Evolutionary conservation across 2,888 invertebrate species (phyloP), one percentile per base, ranked within the genome.

Genomic region (Agrilus biguttatus): DNA sequence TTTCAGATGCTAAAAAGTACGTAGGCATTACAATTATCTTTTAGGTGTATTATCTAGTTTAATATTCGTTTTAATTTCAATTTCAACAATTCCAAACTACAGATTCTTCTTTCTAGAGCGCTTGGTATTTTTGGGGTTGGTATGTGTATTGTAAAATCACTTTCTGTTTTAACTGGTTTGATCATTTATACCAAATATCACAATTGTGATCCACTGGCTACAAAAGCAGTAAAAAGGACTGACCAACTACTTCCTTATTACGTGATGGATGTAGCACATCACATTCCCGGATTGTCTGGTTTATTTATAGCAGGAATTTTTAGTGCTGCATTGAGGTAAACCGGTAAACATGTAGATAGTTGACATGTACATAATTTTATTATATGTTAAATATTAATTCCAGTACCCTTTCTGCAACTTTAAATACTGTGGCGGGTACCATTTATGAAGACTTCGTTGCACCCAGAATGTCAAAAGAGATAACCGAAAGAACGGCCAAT

Each of bases 261-360:
- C 54, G 73, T 85, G 5, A 79, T 84, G 71, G 78, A 80, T 51
- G 68, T 79, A 12, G 72, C 81, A 0, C 65, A 69, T 3, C 65
- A 73, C 57, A 71, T 80, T 54, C 78, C 79, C 13, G 84, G 84
- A 1, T 68, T 85, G 39, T 77, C 83, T 21, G 85, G 85, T 4
- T 68, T 85, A 36, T 85, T 86, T 53, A 73, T 83, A 4, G 81
- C 84, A 21, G 78, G 83, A 19, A 71, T 83, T 36, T 82, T 84
- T 51, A 79, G 80, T 55, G 81, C 84, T 0, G 81, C 81, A 1
- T 69, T 84, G 21, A 77, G 74, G 74, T 73, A 57, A 42, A 28
- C 7, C 6, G 6, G 21, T 7, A 21, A 6, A 21, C 5, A 21
- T 21, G 21, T 21, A 1, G 5, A 6, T 6, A 21, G 2, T 5